A percentile compares a stretch with the other conserved stretches of the same genome.
Conservation (phyloP, 1,140 invertebrate species). For the Panagrolaimus sp. region DNA sequence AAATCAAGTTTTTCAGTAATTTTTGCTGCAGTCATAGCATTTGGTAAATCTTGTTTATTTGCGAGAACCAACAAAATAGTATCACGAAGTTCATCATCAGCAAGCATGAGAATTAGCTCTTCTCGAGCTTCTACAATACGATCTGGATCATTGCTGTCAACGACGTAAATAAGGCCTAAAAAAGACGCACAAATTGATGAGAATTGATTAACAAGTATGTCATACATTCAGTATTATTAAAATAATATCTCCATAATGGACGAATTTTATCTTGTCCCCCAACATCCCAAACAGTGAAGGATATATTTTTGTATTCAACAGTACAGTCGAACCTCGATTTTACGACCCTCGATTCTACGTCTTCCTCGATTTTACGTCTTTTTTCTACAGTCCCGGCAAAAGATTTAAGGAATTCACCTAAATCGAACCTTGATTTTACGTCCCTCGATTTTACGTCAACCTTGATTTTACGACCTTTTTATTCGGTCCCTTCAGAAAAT, state of each 20-base stretch:
- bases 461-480: too few relatives aligned
- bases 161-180: constrained; percentile 88
- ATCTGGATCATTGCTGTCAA: constrained; percentile 92
- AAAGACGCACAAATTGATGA: constrained; percentile 39
- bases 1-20: too few relatives aligned
- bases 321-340: too few relatives aligned
- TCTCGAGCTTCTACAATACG: constrained; percentile 87
- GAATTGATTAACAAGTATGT: too few relatives aligned
- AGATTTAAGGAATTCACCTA: too few relatives aligned
- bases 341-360: too few relatives aligned
- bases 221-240: constrained; percentile 83
- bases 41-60: constrained; percentile 99
- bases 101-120: constrained; percentile 85
- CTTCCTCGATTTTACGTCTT: too few relatives aligned
- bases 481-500: too few relatives aligned
- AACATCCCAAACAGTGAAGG: constrained; percentile 70
- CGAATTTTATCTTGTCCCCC: constrained; percentile 64
- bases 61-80: constrained; percentile 94
- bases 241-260: constrained; percentile 88
- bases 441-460: too few relatives aligned
- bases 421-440: too few relatives aligned
- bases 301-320: constrained; percentile 60
- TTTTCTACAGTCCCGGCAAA: too few relatives aligned
- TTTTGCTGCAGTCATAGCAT: too few relatives aligned
- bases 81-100: constrained; percentile 91